phyloP scores from a whole-genome alignment of 2,888 invertebrate species.

The Ramazzottius varieornatus region DNA sequence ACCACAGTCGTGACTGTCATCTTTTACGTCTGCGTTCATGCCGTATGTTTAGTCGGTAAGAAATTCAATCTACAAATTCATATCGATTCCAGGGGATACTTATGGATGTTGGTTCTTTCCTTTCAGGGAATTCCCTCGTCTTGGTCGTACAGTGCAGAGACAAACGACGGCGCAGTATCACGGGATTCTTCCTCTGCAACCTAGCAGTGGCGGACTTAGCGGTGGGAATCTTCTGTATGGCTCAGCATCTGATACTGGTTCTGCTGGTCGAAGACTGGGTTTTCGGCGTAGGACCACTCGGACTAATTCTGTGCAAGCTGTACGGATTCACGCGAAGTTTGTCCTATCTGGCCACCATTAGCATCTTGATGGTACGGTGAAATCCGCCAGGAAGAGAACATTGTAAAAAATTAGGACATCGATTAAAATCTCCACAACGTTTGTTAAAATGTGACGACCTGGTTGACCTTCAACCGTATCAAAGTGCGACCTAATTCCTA shows the following conservation, averaged over 20 bases:
- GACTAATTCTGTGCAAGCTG: constrained; percentile 61
- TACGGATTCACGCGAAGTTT: constrained; percentile 65
- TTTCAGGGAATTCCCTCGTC: constrained; percentile 53
- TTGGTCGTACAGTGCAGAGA: constrained; percentile 55
- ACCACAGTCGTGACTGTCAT: neutral
- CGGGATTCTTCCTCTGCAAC: constrained; percentile 71
- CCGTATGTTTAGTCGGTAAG: neutral
- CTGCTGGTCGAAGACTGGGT: constrained; percentile 24
- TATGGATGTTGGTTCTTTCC: no score
- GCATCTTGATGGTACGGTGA: constrained; percentile 53
- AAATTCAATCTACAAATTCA: no score
- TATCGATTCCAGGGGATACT: neutral
- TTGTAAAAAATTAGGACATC: no score
- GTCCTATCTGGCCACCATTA: constrained; percentile 65
- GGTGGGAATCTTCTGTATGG: constrained; percentile 70
- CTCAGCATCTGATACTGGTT: constrained; percentile 59
- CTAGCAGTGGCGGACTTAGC: constrained; percentile 66
- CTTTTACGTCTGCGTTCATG: neutral
- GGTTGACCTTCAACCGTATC: no score
- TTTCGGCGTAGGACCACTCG: constrained; percentile 27
- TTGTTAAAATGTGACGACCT: no score
- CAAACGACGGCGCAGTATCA: constrained; percentile 41
- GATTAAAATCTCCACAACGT: no score
- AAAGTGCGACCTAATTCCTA: no score
- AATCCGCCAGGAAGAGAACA: no score